Evolutionary conservation across 2,113 vertebrate genomes (phyloP), one percentile per base, ranked within the genome.

Genomic region (Ondatra zibethicus): DNA sequence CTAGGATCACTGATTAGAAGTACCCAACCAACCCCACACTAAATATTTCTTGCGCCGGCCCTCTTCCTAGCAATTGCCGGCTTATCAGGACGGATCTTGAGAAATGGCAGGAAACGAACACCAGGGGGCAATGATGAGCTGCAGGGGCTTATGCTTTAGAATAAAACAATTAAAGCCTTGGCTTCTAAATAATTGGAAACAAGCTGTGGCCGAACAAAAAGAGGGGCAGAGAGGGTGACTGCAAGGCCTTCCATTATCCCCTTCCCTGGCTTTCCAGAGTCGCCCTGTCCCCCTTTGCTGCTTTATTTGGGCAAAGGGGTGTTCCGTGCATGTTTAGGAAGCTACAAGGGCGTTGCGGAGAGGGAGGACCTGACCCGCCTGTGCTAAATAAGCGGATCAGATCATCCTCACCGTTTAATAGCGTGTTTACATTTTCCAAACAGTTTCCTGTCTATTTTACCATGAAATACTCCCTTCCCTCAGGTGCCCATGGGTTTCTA

Each of bases 91-190:
- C 36, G 47, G 19, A 27, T 33, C 27, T 78, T 36, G 31, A 82
- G 91, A 94, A 80, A 31, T 39, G 84, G 23, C 55, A 8, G 8
- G 45, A 81, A 50, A 73, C 1, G 80, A 36, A 82, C 97, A 72
- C 96, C 91, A 98, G 97, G 86, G 96, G 97, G 97, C 6, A 94
- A 89, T 39, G n/a, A 65, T 93, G 97, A 97, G 97, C 96, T 33
- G 42, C 73, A 4, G 68, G 97, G 96, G 85, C 61, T 95, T 91
- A 52, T 65, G 88, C 52, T 86, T 66, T 23, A 50, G 1, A 29
- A 27, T 50, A 33, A 29, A 88, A 70, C 61, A 77, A 52, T 1
- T 7, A 39, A 78, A 75, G 12, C 36, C 50, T 70, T 4, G 61
- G 47, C 55, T 92, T 94, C 76, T 9, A 39, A n/a, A 7, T 13